Conservation (phyloP, 2,888 invertebrate species). For the Drosophila aldrichi region DNA sequence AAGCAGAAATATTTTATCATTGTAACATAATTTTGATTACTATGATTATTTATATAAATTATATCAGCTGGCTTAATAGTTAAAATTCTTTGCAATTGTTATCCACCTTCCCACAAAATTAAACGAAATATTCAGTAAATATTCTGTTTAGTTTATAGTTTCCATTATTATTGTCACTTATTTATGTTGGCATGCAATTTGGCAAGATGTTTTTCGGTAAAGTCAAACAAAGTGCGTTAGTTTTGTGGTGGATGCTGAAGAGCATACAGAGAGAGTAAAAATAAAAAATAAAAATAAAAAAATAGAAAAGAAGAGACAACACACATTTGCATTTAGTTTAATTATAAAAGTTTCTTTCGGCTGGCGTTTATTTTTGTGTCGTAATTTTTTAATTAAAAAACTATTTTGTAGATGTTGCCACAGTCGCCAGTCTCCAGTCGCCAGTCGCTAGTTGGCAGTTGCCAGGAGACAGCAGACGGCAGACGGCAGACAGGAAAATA, state of each 20-base stretch:
- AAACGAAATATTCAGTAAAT: not conserved
- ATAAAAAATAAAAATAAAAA: not conserved
- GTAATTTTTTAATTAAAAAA: constrained; percentile 79
- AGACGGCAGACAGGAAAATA: constrained; percentile 39
- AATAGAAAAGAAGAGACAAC: constrained; percentile 20
- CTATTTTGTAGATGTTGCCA: constrained; percentile 72
- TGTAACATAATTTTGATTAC: too few relatives aligned
- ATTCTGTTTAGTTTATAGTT: not conserved
- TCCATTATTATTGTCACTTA: constrained; percentile 8
- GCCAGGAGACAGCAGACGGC: not conserved
- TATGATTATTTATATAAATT: too few relatives aligned
- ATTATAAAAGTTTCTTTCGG: constrained; percentile 74
- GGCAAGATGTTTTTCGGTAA: constrained; percentile 18
- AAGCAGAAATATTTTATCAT: too few relatives aligned
- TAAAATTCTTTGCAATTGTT: too few relatives aligned
- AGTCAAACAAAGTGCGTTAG: constrained; percentile 15
- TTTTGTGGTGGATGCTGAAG: constrained; percentile 25
- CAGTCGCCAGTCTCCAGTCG: constrained; percentile 39
- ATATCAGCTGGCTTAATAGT: too few relatives aligned
- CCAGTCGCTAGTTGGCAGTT: not conserved
- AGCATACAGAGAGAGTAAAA: constrained; percentile 17
- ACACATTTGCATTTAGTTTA: constrained; percentile 80
- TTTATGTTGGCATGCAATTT: constrained; percentile 13
- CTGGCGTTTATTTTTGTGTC: constrained; percentile 50
- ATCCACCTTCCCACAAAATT: too few relatives aligned